These are phyloP conservation scores for Polyommatus iphigenia DNA, from an alignment of 2,888 invertebrate species.

Conservation along the genomic window DNA sequence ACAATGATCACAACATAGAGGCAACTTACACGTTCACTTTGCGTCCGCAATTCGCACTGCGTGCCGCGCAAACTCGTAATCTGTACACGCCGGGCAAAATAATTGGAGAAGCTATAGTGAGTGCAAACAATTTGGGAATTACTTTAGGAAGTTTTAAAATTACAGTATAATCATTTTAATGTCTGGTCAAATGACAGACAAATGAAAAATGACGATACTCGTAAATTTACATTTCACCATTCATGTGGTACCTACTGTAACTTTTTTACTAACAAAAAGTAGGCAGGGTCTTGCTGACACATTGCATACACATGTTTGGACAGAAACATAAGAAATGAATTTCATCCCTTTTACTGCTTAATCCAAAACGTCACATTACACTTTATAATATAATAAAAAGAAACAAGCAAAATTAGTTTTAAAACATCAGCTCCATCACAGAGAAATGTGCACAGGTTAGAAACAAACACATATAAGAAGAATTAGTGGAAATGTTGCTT, in stretches of 20 bases:
- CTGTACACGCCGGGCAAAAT: slow-evolving; percentile 47
- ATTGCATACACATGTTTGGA: not conserved
- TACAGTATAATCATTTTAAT: not conserved
- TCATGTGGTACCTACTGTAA: not conserved
- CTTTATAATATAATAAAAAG: not conserved
- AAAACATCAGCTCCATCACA: not conserved
- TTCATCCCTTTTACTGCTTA: not conserved
- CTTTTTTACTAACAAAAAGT: not conserved
- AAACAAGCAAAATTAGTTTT: not conserved
- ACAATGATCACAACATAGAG: slow-evolving; percentile 30
- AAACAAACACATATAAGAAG: not conserved
- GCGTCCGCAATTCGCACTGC: slow-evolving; percentile 61
- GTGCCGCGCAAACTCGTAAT: slow-evolving; percentile 65
- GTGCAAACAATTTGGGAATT: not conserved
- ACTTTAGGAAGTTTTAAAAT: not conserved
- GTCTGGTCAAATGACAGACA: not conserved
- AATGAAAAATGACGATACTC: not conserved
- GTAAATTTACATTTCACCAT: not conserved
- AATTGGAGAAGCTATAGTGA: not conserved
- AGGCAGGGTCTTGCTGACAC: not conserved
- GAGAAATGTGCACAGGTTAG: not conserved
- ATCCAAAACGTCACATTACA: not conserved
- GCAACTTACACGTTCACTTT: slow-evolving; percentile 65
- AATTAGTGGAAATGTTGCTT: slow-evolving; percentile 19
- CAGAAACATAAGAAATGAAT: not conserved